Conservation (phyloP, 2,888 invertebrate genomes). For the Ecdyonurus torrentis region DNA sequence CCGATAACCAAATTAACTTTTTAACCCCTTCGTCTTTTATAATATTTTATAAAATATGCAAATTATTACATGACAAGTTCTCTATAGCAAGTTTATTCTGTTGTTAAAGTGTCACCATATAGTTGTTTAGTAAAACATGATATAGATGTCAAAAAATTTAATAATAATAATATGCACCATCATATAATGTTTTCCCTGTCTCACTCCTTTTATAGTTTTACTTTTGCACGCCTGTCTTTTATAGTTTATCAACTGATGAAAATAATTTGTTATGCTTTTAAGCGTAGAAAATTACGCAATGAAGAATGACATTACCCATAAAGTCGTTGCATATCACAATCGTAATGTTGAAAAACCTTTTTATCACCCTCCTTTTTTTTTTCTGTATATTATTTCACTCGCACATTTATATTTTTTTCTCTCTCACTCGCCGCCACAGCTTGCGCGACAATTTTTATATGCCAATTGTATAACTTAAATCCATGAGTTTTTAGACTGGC, state of each 20-base stretch:
- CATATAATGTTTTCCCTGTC: no score
- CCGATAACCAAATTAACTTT: no score
- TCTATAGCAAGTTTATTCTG: no score
- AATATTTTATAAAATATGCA: no score
- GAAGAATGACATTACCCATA: background rate
- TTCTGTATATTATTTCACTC: no score
- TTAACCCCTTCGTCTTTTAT: no score
- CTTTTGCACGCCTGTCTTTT: background rate
- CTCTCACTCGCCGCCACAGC: background rate
- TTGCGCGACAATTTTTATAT: background rate
- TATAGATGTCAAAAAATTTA: background rate
- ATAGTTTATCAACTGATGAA: background rate
- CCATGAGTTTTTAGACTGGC: background rate
- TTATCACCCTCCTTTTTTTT: no score
- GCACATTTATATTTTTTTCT: no score
- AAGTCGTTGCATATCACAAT: background rate
- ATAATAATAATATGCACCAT: background rate
- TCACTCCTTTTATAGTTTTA: background rate
- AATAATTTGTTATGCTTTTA: background rate
- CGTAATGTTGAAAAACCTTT: background rate
- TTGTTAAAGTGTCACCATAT: no score
- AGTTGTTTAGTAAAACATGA: background rate
- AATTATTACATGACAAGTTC: no score
- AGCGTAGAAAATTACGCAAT: background rate
- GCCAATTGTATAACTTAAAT: background rate